These are phyloP conservation scores for Epiblema foenella DNA, from an alignment of 2,888 invertebrate genomes.

Conservation along the genomic window DNA sequence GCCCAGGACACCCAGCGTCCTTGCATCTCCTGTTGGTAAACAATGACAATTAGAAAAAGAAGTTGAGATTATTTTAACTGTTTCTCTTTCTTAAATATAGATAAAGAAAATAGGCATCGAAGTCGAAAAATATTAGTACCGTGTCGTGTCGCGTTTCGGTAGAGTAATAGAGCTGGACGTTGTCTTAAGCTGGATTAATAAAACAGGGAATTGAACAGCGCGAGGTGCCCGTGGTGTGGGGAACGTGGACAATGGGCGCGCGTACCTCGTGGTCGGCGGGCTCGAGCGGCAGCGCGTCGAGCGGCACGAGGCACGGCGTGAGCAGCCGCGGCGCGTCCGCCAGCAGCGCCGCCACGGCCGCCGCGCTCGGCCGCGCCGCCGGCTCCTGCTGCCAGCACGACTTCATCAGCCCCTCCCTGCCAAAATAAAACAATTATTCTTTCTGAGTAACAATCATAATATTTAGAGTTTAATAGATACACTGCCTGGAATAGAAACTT, in stretches of 20 bases:
- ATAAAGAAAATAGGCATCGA: too few species aligned
- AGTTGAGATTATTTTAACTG: too few species aligned
- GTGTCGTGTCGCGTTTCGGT: too few species aligned
- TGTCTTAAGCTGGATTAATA: too few species aligned
- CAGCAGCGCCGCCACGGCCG: conserved; percentile 92
- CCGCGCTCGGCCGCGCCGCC: conserved; percentile 89
- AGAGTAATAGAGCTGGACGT: too few species aligned
- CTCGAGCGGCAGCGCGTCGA: conserved; percentile 90
- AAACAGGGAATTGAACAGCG: background rate
- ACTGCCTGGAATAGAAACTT: too few species aligned
- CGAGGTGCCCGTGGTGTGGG: too few species aligned
- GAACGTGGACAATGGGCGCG: too few species aligned
- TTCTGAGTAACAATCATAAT: too few species aligned
- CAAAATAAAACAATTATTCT: conserved; percentile 47
- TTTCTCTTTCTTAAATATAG: too few species aligned
- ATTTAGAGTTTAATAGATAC: too few species aligned
- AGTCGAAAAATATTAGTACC: too few species aligned
- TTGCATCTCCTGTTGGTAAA: conserved; percentile 48
- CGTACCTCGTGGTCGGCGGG: conserved; percentile 79
- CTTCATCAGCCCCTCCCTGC: conserved; percentile 89
- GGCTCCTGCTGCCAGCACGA: conserved; percentile 92
- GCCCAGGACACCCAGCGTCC: conserved; percentile 71
- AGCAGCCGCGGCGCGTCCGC: conserved; percentile 91
- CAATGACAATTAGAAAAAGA: background rate
- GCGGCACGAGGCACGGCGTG: conserved; percentile 90